Evolutionary conservation across 2,888 invertebrate genomes (phyloP).

Genomic region (Acholoe squamosa): DNA sequence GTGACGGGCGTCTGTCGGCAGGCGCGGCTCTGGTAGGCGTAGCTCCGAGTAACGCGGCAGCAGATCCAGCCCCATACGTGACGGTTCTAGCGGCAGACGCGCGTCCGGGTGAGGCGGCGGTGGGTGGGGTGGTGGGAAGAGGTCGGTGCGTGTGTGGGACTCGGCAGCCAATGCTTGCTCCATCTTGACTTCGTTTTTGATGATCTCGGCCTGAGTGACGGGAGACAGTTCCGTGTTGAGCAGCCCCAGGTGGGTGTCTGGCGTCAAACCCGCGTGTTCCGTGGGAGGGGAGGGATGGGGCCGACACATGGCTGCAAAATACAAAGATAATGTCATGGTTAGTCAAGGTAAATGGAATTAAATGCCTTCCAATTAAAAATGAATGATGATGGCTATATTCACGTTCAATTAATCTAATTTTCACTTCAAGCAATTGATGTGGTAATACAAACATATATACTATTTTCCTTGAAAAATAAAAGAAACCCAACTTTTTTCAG

Average conservation of each 20-base stretch:
- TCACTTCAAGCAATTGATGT: no score
- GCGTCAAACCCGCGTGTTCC: slow-evolving; percentile 8
- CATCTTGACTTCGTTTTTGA: slow-evolving; percentile 41
- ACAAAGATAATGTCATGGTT: not conserved
- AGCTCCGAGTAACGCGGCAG: slow-evolving; percentile 62
- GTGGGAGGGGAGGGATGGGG: slow-evolving; percentile 41
- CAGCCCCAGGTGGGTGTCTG: slow-evolving; percentile 31
- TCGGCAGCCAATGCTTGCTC: slow-evolving; percentile 22
- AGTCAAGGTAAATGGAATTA: not conserved
- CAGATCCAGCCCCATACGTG: slow-evolving; percentile 36
- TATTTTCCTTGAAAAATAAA: no score
- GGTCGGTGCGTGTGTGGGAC: slow-evolving; percentile 18
- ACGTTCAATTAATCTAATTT: no score
- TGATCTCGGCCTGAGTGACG: slow-evolving; percentile 48
- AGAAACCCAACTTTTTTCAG: no score
- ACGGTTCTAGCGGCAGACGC: not conserved
- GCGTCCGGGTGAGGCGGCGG: slow-evolving; percentile 9
- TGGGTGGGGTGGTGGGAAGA: slow-evolving; percentile 35
- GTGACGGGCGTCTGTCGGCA: slow-evolving; percentile 31
- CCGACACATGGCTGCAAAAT: slow-evolving; percentile 24
- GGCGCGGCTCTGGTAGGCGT: slow-evolving; percentile 40
- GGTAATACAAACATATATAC: no score
- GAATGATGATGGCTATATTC: no score
- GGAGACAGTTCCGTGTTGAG: slow-evolving; percentile 44
- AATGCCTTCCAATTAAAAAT: no score